Base-by-base conservation (phyloP, 2,797 vertebrate genomes). In the Loriculus beryllinus region DNA sequence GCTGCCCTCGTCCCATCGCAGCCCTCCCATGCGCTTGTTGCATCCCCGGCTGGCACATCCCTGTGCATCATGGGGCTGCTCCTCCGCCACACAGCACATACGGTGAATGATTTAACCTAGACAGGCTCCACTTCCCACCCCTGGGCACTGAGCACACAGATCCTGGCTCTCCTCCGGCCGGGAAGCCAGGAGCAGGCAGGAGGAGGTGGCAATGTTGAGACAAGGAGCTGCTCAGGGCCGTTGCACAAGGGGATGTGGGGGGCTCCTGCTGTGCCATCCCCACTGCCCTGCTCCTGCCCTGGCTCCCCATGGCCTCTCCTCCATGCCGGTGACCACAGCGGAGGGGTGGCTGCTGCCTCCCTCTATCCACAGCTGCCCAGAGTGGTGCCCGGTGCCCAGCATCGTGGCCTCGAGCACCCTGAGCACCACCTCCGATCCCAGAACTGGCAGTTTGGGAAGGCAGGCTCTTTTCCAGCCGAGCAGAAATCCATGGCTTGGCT, bases 311-410 rank as follows among this genome's bases (percentile, higher is more conserved):
- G 7, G 33, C 25, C 54, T 63, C 49, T 86, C 39, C 82, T 39
- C 16, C 48, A 29, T 4, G 8, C 43, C 3, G 0, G 37, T 7
- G 14, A 7, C 42, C 3, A 0, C 0, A 3, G 47, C 26, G 51
- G 25, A 49, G 17, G 57, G n/a, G 49, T 10, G 40, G n/a, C 52
- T 39, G 67, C 37, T 67, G 31, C 75, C 47, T 43, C 16, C 69
- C 1, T 1, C 37, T 3, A 0, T 7, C 59, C 2, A 0, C 57
- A 35, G 47, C 57, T 18, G 67, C 37, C 37, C 48, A 40, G 68
- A 31, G 64, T 3, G 0, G 13, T 57, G 65, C n/a, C 19, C 4
- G 0, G 31, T 7, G 17, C 48, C 69, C 0, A 0, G 31, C 15
- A 14, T 63, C 1, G 0, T 0, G 2, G 40, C 40, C 51, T 64